A percentile compares a stretch with the other conserved stretches of the same genome.
Evolutionary conservation across 1,140 invertebrate species (phyloP).

Genomic region (Drosophila tropicalis): DNA sequence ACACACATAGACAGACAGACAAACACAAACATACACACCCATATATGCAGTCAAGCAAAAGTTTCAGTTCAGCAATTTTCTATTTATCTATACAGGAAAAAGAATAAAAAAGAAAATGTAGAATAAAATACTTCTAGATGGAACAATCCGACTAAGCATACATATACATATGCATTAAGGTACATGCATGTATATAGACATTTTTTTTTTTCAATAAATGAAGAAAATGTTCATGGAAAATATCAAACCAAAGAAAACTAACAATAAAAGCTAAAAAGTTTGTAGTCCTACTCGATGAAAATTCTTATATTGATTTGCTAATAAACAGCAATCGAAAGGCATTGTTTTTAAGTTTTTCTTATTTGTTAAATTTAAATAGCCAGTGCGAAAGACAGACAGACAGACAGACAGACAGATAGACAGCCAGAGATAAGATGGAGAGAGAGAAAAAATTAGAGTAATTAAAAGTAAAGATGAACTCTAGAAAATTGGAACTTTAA

Average conservation of each 20-base stretch:
- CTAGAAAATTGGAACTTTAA: background rate
- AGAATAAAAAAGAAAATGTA: constrained; percentile 24
- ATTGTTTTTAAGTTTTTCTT: background rate
- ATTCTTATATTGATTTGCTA: constrained; percentile 34
- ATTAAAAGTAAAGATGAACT: background rate
- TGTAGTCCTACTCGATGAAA: background rate
- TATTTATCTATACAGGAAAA: constrained; percentile 38
- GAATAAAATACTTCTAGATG: background rate
- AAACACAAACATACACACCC: background rate
- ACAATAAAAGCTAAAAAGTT: background rate
- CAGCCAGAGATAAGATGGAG: background rate
- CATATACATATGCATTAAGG: background rate
- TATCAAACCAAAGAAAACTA: constrained; percentile 7
- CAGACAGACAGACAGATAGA: background rate
- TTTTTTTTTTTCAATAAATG: constrained; percentile 1
- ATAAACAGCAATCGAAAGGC: constrained; percentile 41
- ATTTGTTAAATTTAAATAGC: background rate
- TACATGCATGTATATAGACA: too few relatives aligned
- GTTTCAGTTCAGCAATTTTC: constrained; percentile 57
- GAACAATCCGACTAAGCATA: background rate
- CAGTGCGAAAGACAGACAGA: background rate
- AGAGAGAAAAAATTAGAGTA: background rate
- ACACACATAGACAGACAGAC: background rate
- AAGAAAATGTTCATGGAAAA: background rate
- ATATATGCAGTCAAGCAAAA: constrained; percentile 30